Evolutionary conservation across 2,888 invertebrate genomes (phyloP).

Genomic region (Zele albiditarsus): DNA sequence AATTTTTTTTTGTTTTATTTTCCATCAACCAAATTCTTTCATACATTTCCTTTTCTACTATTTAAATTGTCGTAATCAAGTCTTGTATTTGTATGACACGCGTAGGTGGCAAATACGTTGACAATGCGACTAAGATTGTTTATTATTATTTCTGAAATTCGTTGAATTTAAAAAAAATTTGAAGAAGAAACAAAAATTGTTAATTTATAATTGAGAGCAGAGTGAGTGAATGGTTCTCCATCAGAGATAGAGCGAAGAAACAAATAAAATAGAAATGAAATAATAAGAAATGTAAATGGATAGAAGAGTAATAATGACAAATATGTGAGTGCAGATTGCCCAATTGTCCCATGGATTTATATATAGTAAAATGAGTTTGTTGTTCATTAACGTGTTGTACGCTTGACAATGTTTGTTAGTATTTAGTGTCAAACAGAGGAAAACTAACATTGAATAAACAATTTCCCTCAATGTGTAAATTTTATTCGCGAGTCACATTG

Average conservation of each 20-base stretch:
- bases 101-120: neutral
- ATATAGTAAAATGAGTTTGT: constrained; percentile 27
- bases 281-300: neutral
- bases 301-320: neutral
- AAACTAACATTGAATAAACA: neutral
- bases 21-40: neutral
- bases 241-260: neutral
- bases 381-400: constrained; percentile 32
- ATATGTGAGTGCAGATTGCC: neutral
- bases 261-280: neutral
- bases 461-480: neutral
- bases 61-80: neutral
- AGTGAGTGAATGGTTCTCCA: neutral
- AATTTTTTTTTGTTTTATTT: constrained; percentile 31
- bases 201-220: neutral
- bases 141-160: neutral
- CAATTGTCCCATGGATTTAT: neutral
- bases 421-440: neutral
- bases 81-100: neutral
- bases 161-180: neutral
- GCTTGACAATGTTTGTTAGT: constrained; percentile 26
- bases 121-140: neutral
- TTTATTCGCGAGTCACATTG: neutral
- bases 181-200: neutral
- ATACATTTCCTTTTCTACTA: neutral